Evolutionary conservation across 1,140 invertebrate species (phyloP), one percentile per base, ranked within the genome.

Genomic region (Tachypleus tridentatus): DNA sequence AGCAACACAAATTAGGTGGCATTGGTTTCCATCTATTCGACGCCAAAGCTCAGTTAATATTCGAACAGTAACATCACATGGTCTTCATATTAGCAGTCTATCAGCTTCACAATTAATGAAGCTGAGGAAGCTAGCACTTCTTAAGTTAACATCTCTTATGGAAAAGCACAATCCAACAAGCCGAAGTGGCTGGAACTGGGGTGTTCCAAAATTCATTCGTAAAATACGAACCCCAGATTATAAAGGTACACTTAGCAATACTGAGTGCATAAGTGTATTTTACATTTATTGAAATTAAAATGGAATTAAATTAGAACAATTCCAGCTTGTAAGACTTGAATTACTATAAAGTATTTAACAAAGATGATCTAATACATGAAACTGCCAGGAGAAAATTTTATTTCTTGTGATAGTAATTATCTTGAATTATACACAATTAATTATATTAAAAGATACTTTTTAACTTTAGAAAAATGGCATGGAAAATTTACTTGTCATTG

Each of bases 221-320:
- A 91, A 93, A 76, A 89, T 91, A 66, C 93, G 93, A 76, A 82
- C 85, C 47, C 90, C 91, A 0, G 89, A 93, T 75, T 94, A 93
- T 74, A 91, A 91, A 83, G 84, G 85, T 86, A 76, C 67, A 29
- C 29, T 29, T 29, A 61, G 4, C 7, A 48, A 29, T 29, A 29
- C 29, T 29, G 29, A 29, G 29, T 29, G 29, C 29, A 29, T 29
- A 29, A 29, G 29, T 29, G 29, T 29, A 29, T 29, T 29, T 29
- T 29, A 29, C 29, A 29, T 29, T 29, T 29, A 29, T 29, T 29
- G 29, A 29, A 29, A 29, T 29, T 29, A 29, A 29, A 29, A 29
- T 29, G 29, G 29, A 29, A 29, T 29, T 29, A 29, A 29, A 29
- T 29, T 29, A 29, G 29, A 29, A 29, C 29, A 29, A 29, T 29